Evolutionary conservation across 2,888 invertebrate species (phyloP), one percentile per base, ranked within the genome.

Genomic region (Creontiades dilutus): DNA sequence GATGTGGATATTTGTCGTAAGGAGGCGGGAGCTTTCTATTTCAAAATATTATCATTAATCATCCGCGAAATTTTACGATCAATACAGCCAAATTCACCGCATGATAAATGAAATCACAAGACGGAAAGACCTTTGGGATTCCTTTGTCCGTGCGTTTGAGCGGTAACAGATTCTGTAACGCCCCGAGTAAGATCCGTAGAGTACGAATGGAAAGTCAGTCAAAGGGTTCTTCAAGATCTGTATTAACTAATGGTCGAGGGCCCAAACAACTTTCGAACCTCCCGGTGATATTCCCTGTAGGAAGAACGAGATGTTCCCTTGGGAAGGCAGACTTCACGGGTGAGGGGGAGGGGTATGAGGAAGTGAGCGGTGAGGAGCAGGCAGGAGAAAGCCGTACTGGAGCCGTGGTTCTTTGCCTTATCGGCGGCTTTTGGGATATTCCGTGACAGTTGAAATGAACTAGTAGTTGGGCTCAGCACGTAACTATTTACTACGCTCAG

Each of bases 281-380:
- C 78, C 46, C 78, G 78, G 78, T 47, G 78, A 47, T 47, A 47
- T 68, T 68, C 78, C 47, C 46, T 78, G 78, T 78, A 47, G 78
- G 47, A 78, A 78, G 78, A 78, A 78, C 78, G 47, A 78, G 78
- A 78, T 68, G 68, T 68, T 68, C 68, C 68, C 68, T 68, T 23
- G 68, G 68, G 68, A 68, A 68, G 68, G 68, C 68, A 12, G 27
- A 27, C 68, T 19, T 12, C 68, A 68, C 2, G 16, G 57, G 57
- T 57, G 68, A 52, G 13, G 52, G 16, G 68, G 68, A 68, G 68
- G 68, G 68, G 68, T 68, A 23, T 68, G 68, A 68, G 68, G 68
- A 68, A 68, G 68, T 68, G 68, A 68, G 68, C 27, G 68, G 68
- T 68, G 68, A 68, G 68, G 27, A 19, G 19, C 68, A 23, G 68